Evolutionary conservation across 1,140 invertebrate genomes (phyloP).

Genomic region (Drosophila repleta): DNA sequence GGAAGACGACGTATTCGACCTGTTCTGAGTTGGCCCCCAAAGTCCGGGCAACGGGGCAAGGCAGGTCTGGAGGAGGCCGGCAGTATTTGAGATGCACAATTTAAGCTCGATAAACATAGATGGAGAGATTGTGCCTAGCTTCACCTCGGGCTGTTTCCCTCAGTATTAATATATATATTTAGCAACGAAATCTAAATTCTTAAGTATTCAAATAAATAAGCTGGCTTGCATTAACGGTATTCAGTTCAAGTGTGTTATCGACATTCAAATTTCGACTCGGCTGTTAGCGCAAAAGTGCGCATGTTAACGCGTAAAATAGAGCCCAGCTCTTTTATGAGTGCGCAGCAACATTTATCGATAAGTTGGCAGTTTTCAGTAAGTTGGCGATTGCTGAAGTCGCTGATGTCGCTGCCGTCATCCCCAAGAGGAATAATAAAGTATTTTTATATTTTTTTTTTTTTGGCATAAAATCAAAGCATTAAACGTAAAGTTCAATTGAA

Average conservation of each 20-base stretch:
- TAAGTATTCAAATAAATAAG: conserved; percentile 5
- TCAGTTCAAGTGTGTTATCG: too few species aligned
- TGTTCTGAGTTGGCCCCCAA: conserved; percentile 46
- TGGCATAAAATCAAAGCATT: conserved; percentile 38
- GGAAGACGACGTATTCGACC: conserved; percentile 70
- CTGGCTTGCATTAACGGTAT: conserved; percentile 9
- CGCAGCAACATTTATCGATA: conserved; percentile 12
- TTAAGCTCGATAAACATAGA: background rate
- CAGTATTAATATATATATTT: background rate
- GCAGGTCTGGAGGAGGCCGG: background rate
- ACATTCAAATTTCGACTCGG: background rate
- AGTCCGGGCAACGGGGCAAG: background rate
- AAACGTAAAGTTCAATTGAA: conserved; percentile 19
- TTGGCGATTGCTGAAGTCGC: background rate
- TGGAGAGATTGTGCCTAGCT: background rate
- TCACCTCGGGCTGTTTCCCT: background rate
- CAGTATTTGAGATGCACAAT: background rate
- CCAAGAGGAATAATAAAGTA: conserved; percentile 16
- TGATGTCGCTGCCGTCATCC: conserved; percentile 5
- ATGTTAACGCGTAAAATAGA: background rate
- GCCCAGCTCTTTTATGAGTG: background rate
- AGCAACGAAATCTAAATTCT: conserved; percentile 17
- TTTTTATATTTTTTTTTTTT: conserved; percentile 18
- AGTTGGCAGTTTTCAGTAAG: background rate
- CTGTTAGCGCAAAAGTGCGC: conserved; percentile 7